Evolutionary conservation across 2,888 invertebrate species (phyloP).

Genomic region (Spialia ferax): DNA sequence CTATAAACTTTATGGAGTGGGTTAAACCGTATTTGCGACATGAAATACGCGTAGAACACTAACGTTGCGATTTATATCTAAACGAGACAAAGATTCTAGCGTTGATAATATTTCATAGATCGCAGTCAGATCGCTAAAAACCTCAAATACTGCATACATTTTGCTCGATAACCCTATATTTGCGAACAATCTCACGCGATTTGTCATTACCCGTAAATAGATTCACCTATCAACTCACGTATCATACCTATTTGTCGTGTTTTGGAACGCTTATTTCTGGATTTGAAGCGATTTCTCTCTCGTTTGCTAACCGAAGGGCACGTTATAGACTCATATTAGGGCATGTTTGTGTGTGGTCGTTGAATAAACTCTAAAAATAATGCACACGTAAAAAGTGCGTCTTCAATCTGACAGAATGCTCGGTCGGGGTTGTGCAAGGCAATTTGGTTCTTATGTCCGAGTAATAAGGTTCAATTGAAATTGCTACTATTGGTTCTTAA

Average conservation of each 20-base stretch:
- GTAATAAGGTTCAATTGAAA: not conserved
- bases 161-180: conserved; percentile 23
- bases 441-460: conserved; percentile 21
- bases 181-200: conserved; percentile 25
- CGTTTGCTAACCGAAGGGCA: not conserved
- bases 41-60: conserved; percentile 14
- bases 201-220: conserved; percentile 50
- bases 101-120: conserved; percentile 37
- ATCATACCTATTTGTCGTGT: conserved; percentile 12
- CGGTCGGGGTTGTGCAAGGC: conserved; percentile 11
- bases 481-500: too few species aligned
- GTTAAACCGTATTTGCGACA: not conserved
- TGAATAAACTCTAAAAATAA: conserved; percentile 38
- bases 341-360: conserved; percentile 17
- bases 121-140: conserved; percentile 14
- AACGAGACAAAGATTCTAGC: conserved; percentile 38
- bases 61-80: conserved; percentile 11
- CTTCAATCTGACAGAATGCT: conserved; percentile 9
- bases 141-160: conserved; percentile 11
- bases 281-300: not conserved
- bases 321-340: not conserved
- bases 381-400: conserved; percentile 30
- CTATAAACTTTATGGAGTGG: not conserved
- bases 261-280: not conserved
- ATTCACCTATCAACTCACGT: conserved; percentile 34